A percentile compares a stretch with the other conserved stretches of the same genome.
These are phyloP conservation scores for Balanococcus diminutus DNA, from an alignment of 2,888 invertebrate species.

Conservation along the genomic window DNA sequence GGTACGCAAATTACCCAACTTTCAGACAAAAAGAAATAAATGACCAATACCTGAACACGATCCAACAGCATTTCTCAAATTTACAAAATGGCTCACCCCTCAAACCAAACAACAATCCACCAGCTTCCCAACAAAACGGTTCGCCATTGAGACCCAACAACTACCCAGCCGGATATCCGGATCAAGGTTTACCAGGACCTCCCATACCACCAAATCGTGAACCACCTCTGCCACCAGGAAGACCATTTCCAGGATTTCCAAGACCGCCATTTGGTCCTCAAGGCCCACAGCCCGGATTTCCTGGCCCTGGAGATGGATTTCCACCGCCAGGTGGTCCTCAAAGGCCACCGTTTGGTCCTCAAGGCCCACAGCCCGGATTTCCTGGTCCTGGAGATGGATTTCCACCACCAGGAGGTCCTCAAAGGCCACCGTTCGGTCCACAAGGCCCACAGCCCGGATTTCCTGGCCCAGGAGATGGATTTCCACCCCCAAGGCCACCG, in stretches of 20 bases:
- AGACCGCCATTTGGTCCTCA: not conserved
- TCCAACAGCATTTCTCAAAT: conserved; percentile 3
- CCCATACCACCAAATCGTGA: not conserved
- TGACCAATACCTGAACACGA: not conserved
- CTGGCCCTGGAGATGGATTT: conserved; percentile 5
- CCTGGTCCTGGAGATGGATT: conserved; percentile 2
- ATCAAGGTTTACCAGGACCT: not conserved
- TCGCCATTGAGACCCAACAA: too few species aligned
- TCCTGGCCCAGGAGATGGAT: conserved; percentile 22
- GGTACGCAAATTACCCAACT: not conserved
- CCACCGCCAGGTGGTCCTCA: not conserved
- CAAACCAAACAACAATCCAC: not conserved
- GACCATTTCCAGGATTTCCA: not conserved
- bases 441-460: not conserved
- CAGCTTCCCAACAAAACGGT: too few species aligned
- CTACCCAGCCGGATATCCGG: too few species aligned
- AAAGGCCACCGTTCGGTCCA: not conserved
- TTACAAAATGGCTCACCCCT: not conserved
- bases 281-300: not conserved
- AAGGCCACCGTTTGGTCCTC: not conserved
- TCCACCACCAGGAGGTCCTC: not conserved
- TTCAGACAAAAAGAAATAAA: conserved; percentile 13
- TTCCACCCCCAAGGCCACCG: not conserved
- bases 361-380: not conserved
- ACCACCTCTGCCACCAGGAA: conserved; percentile 49